Conservation (phyloP, 2,797 vertebrate genomes). For the Loris lydekkerianus region DNA sequence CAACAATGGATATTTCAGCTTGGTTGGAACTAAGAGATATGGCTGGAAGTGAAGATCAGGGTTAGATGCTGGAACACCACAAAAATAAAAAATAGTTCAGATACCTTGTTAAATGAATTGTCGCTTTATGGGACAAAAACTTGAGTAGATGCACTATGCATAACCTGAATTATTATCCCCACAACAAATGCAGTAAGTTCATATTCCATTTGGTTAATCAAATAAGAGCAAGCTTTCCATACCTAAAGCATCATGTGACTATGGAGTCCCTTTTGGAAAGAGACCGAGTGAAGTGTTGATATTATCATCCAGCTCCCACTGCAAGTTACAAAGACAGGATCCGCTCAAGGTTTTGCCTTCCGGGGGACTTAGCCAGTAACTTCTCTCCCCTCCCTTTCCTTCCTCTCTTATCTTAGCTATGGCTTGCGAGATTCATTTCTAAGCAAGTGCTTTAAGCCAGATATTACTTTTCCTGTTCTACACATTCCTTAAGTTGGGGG, state of each 20-base stretch:
- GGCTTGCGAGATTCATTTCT: conserved; percentile 40
- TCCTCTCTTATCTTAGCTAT: conserved; percentile 69
- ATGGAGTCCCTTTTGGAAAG: conserved; percentile 53
- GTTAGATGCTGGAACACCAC: neutral
- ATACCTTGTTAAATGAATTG: neutral
- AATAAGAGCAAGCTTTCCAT: neutral
- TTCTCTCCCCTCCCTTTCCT: conserved; percentile 77
- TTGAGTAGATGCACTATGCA: neutral
- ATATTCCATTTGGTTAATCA: neutral
- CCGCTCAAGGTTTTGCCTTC: conserved; percentile 65
- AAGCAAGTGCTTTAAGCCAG: conserved; percentile 36
- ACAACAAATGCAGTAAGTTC: neutral
- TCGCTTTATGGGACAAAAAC: neutral
- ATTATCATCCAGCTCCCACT: neutral
- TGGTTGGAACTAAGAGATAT: neutral
- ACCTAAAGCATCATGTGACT: neutral
- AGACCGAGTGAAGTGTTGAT: conserved; percentile 19
- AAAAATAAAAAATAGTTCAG: conserved; percentile 8
- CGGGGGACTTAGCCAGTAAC: neutral
- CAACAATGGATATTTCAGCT: neutral
- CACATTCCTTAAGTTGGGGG: neutral
- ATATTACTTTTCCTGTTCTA: conserved; percentile 34
- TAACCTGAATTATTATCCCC: neutral
- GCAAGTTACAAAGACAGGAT: conserved; percentile 75
- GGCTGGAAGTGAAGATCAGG: neutral